Evolutionary conservation across 2,888 invertebrate species (phyloP), one percentile per base, ranked within the genome.

Genomic region (Brachylomia viminalis): DNA sequence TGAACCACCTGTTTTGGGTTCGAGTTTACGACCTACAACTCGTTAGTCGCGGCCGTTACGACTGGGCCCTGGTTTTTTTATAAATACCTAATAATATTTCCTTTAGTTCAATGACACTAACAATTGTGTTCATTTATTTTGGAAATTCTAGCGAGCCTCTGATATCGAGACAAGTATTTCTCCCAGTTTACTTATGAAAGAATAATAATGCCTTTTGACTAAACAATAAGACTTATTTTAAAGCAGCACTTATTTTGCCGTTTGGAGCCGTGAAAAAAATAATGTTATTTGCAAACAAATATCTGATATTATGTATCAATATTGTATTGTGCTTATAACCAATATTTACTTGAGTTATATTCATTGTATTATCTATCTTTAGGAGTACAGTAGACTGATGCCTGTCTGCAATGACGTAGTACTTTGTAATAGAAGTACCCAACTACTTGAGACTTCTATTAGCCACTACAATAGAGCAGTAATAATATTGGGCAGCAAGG

Each of bases 391-490:
- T 20, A 33, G 4, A 70, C 27, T 30, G 38, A 72, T n/a, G 49
- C 20, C 30, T 72, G 27, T 70, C 49, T 58, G n/a, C 30, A 30
- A 64, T 54, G 30, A 30, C 20, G 2, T 15, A 10, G 20, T 38
- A 58, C 27, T 67, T 27, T 23, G n/a, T 23, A 38, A 52, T 47
- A 58, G 27, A 33, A 38, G n/a, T 17, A 20, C 58, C 58, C 1
- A n/a, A 45, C 56, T n/a, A 33, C 59, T 80, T 38, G 64, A 77
- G 67, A 68, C 15, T 56, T 78, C 47, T 70, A 70, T 82, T 68
- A 82, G 23, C 45, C 38, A 47, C 20, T 59, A 78, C 61, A 83
- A 81, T 78, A 27, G 74, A 69, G 30, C 62, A 61, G 38, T 30
- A 47, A 73, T 77, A 52, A 54, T 17, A 65, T 69, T 80, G 59